A percentile compares a stretch with the other conserved stretches of the same genome.
phyloP scores from a whole-genome alignment of 2,113 vertebrate genomes.

The Onychostoma macrolepis region DNA sequence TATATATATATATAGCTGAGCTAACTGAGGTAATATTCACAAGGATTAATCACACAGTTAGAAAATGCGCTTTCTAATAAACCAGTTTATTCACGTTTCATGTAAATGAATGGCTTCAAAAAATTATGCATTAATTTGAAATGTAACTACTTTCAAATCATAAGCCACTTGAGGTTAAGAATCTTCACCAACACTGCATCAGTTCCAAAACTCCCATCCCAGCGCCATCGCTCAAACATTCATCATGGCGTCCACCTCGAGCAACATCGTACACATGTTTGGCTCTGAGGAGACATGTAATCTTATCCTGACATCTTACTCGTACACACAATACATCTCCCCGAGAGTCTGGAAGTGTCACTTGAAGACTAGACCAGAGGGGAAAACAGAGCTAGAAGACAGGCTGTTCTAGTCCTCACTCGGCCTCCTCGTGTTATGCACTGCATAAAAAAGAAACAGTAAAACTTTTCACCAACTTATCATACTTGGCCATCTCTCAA shows the following conservation, averaged over 20 bases:
- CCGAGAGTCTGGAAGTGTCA: slow-evolving; percentile 57
- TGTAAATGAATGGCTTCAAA: background rate
- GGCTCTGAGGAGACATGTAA: slow-evolving; percentile 62
- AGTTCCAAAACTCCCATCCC: slow-evolving; percentile 21
- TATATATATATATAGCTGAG: background rate
- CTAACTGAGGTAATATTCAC: no score
- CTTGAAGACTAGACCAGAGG: slow-evolving; percentile 33
- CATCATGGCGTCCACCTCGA: slow-evolving; percentile 56
- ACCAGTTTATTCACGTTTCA: background rate
- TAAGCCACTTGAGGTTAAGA: background rate
- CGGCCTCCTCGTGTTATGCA: slow-evolving; percentile 58
- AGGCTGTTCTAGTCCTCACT: slow-evolving; percentile 31
- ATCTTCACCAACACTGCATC: background rate
- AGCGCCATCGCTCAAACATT: background rate
- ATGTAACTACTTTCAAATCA: background rate
- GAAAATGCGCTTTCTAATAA: background rate
- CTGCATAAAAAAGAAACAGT: slow-evolving; percentile 58
- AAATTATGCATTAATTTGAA: background rate
- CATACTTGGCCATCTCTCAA: slow-evolving; percentile 71
- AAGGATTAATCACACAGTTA: no score
- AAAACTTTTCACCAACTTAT: slow-evolving; percentile 68
- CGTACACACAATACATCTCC: slow-evolving; percentile 59
- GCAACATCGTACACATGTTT: slow-evolving; percentile 65
- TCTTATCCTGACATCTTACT: slow-evolving; percentile 62
- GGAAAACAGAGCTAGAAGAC: slow-evolving; percentile 30